Evolutionary conservation across 2,113 vertebrate genomes (phyloP).

Genomic region (Phalacrocorax brasilianus): DNA sequence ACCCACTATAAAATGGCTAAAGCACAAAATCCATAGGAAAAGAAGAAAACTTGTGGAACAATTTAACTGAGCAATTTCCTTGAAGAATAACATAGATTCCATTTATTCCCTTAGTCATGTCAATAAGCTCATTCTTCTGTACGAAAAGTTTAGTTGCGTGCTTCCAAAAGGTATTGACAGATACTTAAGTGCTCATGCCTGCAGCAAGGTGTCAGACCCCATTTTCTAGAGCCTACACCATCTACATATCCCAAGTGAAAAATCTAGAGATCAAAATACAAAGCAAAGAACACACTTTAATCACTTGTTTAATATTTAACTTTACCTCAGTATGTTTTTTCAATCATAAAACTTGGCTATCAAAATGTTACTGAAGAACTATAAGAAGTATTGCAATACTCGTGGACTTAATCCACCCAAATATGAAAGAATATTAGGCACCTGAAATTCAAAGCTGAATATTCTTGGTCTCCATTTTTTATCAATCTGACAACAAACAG

Average conservation of each 20-base stretch:
- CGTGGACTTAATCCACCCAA: neutral
- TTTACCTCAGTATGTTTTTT: neutral
- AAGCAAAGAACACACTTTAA: neutral
- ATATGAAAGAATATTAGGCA: neutral
- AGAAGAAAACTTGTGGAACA: neutral
- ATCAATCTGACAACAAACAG: neutral
- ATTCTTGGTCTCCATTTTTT: neutral
- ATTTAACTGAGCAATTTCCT: neutral
- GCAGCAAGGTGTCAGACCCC: neutral
- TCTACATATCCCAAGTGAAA: neutral
- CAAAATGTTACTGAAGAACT: neutral
- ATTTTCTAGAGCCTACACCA: neutral
- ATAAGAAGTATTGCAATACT: neutral
- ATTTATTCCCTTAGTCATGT: neutral
- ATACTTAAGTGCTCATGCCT: neutral
- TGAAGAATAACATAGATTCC: neutral
- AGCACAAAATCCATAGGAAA: neutral
- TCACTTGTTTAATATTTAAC: neutral
- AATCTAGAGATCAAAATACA: neutral
- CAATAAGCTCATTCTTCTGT: neutral
- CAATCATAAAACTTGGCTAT: neutral
- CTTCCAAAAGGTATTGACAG: neutral
- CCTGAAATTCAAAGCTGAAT: neutral
- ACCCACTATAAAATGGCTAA: neutral
- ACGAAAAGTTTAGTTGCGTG: neutral